Conservation (phyloP, 2,888 invertebrate species). For the Tipula helvola region DNA sequence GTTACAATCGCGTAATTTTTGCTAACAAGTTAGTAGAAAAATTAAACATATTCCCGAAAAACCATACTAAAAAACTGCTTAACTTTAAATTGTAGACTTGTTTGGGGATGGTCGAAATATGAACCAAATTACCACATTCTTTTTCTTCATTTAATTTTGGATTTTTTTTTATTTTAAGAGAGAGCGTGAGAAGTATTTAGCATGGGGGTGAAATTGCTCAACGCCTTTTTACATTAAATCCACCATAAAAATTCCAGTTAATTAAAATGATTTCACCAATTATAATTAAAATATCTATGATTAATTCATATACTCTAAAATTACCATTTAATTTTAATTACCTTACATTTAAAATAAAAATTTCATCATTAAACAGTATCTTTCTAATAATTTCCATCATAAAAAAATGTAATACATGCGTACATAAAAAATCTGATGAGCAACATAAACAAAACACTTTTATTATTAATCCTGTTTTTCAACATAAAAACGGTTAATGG, state of each 20-base stretch:
- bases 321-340: neutral
- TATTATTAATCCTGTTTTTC: neutral
- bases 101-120: too few relatives aligned
- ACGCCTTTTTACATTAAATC: too few relatives aligned
- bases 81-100: too few relatives aligned
- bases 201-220: too few relatives aligned
- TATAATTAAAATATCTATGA: neutral
- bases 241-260: neutral
- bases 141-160: too few relatives aligned
- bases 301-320: neutral
- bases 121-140: too few relatives aligned
- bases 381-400: neutral
- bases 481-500: neutral
- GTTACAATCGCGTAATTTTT: too few relatives aligned
- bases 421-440: neutral
- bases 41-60: too few relatives aligned
- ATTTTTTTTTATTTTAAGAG: too few relatives aligned
- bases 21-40: too few relatives aligned
- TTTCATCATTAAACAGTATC: neutral
- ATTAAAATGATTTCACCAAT: neutral
- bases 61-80: too few relatives aligned
- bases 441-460: neutral
- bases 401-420: neutral
- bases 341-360: neutral
- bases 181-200: too few relatives aligned